These are phyloP conservation scores for Allacma fusca DNA, from an alignment of 2,888 invertebrate genomes.

Conservation along the genomic window DNA sequence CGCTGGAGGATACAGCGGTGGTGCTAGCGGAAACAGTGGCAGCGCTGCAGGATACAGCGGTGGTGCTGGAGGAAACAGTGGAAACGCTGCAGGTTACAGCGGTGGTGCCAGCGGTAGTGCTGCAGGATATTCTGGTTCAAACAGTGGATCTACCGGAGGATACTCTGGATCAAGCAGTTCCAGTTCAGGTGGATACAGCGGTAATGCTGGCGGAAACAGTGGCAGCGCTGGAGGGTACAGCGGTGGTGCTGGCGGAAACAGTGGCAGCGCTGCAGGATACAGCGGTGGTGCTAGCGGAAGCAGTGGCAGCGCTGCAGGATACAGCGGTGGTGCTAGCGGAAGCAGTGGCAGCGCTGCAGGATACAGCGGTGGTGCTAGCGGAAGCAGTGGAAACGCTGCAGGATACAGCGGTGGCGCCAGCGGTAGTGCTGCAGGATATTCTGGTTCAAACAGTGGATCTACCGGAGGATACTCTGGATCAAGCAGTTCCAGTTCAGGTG, in stretches of 20 bases:
- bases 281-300: background rate
- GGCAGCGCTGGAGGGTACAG: conserved; percentile 5
- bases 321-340: background rate
- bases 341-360: background rate
- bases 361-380: background rate
- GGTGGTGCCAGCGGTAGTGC: conserved; percentile 3
- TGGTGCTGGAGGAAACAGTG: background rate
- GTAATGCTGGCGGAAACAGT: background rate
- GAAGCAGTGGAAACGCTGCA: background rate
- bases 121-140: background rate
- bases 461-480: no score
- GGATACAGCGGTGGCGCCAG: conserved; percentile 3
- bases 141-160: background rate
- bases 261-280: background rate
- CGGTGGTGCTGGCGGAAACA: background rate
- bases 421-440: background rate
- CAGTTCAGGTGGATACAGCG: conserved; percentile 14
- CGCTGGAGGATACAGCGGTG: conserved; percentile 6
- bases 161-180: no score
- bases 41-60: background rate
- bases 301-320: background rate
- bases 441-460: conserved; percentile 13
- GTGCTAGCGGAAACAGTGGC: conserved; percentile 1
- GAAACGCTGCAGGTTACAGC: background rate
- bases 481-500: conserved; percentile 5